Percentiles rank a stretch among this genome's conserved stretches.
These are phyloP conservation scores for Nebria ingens DNA, from an alignment of 1,140 invertebrate genomes.

Conservation along the genomic window DNA sequence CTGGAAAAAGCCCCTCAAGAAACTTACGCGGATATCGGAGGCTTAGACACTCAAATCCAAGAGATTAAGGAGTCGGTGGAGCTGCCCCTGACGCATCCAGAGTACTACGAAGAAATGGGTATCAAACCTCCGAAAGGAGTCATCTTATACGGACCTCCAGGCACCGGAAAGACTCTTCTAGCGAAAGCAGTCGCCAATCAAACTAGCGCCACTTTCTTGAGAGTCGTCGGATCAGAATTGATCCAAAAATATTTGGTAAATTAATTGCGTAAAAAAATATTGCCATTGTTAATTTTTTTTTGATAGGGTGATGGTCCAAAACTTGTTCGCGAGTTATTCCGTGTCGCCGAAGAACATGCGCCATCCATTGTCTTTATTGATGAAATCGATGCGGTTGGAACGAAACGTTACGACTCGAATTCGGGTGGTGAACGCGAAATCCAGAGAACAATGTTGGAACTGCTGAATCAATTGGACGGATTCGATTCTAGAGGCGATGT, in stretches of 20 bases:
- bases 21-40: conserved; percentile 99
- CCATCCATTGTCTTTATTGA: conserved; percentile 99
- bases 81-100: conserved; percentile 95
- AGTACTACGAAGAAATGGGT: conserved; percentile 99
- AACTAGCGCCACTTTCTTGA: conserved; percentile 96
- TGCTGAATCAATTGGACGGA: conserved; percentile 97
- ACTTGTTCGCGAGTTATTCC: conserved; percentile 92
- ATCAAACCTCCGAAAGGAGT: conserved; percentile 99
- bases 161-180: conserved; percentile 95
- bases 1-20: conserved; percentile 99
- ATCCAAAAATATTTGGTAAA: conserved; percentile 96
- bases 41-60: conserved; percentile 98
- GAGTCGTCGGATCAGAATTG: conserved; percentile 97
- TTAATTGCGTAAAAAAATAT: conserved; percentile 13
- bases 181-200: conserved; percentile 99
- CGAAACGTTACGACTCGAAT: conserved; percentile 98
- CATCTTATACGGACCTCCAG: conserved; percentile 95
- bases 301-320: conserved; percentile 94
- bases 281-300: conserved; percentile 11
- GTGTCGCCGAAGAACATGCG: conserved; percentile 98
- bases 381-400: conserved; percentile 99
- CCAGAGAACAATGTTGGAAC: conserved; percentile 98
- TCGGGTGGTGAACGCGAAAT: conserved; percentile 99
- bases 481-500: conserved; percentile 96
- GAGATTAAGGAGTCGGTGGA: conserved; percentile 99